Evolutionary conservation across 2,797 vertebrate genomes (phyloP).

Genomic region (Ispidina lecontei): DNA sequence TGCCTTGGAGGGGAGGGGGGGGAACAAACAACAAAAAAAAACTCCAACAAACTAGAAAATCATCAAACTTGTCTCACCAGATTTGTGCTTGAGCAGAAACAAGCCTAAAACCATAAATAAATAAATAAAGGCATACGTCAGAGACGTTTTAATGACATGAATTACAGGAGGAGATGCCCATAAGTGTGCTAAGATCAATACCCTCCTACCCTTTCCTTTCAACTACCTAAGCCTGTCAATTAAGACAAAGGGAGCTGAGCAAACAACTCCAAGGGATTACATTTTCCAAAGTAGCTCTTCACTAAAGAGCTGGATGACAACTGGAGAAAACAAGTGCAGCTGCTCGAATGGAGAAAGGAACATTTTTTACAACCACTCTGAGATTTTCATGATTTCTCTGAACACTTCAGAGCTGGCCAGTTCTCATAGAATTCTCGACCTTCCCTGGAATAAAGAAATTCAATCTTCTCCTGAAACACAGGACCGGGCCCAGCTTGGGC

Average conservation of each 20-base stretch:
- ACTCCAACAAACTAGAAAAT: no score
- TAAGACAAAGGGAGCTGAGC: slow-evolving; percentile 34
- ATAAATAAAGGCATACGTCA: slow-evolving; percentile 15
- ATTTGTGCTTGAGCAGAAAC: slow-evolving; percentile 54
- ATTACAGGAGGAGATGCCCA: slow-evolving; percentile 7
- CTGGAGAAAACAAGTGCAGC: neutral
- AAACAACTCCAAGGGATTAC: slow-evolving; percentile 45
- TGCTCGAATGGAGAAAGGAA: neutral
- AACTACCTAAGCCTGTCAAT: slow-evolving; percentile 26
- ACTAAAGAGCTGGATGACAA: neutral
- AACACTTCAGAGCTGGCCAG: neutral
- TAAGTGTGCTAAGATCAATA: slow-evolving; percentile 29
- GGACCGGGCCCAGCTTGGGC: neutral
- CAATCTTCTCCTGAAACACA: neutral
- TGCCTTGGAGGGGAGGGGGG: neutral
- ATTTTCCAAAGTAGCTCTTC: slow-evolving; percentile 41
- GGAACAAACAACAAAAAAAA: neutral
- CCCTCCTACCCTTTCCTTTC: slow-evolving; percentile 35
- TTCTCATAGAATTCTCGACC: neutral
- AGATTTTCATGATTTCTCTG: slow-evolving; percentile 9
- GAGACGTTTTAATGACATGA: neutral
- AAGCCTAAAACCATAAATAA: slow-evolving; percentile 42
- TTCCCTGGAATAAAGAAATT: neutral
- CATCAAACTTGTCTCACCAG: slow-evolving; percentile 41
- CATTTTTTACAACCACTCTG: slow-evolving; percentile 16